Evolutionary conservation across 2,888 invertebrate species (phyloP).

Genomic region (Lepidonotus clava): DNA sequence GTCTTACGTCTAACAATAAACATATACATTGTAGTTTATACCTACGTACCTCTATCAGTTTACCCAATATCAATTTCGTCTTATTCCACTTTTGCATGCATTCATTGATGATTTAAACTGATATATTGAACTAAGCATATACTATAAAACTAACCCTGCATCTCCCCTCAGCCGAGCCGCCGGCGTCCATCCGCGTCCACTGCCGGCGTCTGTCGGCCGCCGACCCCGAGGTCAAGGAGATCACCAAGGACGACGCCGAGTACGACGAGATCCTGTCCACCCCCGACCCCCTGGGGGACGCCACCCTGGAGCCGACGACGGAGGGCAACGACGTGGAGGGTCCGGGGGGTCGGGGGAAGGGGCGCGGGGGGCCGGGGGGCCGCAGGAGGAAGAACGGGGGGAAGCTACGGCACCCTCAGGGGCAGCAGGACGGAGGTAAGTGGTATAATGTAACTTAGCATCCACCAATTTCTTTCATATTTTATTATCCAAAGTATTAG

Average conservation of each 20-base stretch:
- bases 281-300: slow-evolving; percentile 15
- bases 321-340: neutral
- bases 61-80: too few species aligned
- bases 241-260: slow-evolving; percentile 60
- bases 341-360: neutral
- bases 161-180: slow-evolving; percentile 57
- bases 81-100: too few species aligned
- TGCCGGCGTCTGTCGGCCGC: slow-evolving; percentile 58
- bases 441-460: too few species aligned
- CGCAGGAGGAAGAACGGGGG: neutral
- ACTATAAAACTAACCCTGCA: neutral
- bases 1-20: too few species aligned
- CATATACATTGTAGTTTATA: too few species aligned
- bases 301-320: neutral
- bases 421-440: slow-evolving; percentile 39
- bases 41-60: too few species aligned
- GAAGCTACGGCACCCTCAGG: neutral
- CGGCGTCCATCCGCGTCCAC: slow-evolving; percentile 56
- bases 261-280: slow-evolving; percentile 60
- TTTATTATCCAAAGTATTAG: too few species aligned
- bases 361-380: neutral
- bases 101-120: too few species aligned
- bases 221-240: slow-evolving; percentile 61
- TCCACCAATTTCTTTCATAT: too few species aligned
- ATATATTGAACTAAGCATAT: neutral